Percentiles rank a stretch among this genome's conserved stretches.
Evolutionary conservation across 2,113 vertebrate species (phyloP).

Genomic region (Hemibagrus wyckioides): DNA sequence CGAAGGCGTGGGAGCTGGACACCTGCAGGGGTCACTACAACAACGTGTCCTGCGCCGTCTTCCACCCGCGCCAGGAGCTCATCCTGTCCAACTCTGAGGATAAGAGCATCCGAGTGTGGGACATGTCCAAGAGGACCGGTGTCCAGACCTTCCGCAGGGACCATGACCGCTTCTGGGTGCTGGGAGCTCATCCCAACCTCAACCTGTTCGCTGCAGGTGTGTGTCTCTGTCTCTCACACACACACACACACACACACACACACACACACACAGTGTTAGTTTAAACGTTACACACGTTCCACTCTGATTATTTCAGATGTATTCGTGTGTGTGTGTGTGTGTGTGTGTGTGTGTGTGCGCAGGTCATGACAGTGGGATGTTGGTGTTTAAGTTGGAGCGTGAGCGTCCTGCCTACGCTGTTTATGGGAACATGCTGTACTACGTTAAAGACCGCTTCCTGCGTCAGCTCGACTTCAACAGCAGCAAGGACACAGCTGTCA

Average conservation of each 20-base stretch:
- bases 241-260: not conserved
- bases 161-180: constrained; percentile 96
- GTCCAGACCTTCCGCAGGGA: constrained; percentile 96
- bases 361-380: constrained; percentile 97
- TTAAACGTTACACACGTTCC: not conserved
- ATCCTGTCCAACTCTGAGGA: constrained; percentile 98
- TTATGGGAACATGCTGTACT: constrained; percentile 88
- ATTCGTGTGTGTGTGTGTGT: constrained; percentile 31
- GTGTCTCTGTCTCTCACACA: not conserved
- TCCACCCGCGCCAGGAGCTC: constrained; percentile 94
- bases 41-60: constrained; percentile 96
- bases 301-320: not conserved
- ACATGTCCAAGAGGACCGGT: constrained; percentile 96
- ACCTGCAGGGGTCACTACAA: constrained; percentile 97
- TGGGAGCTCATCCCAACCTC: constrained; percentile 95
- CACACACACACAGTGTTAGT: not conserved
- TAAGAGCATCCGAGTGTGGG: constrained; percentile 98
- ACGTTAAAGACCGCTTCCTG: constrained; percentile 93
- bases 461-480: constrained; percentile 95
- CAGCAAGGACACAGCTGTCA: constrained; percentile 93
- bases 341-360: constrained; percentile 10
- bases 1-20: constrained; percentile 96
- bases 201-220: constrained; percentile 95
- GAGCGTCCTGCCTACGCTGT: constrained; percentile 93
- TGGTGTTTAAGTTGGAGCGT: constrained; percentile 94